phyloP scores from a whole-genome alignment of 2,797 vertebrate genomes.

The Holocentrus rufus region DNA sequence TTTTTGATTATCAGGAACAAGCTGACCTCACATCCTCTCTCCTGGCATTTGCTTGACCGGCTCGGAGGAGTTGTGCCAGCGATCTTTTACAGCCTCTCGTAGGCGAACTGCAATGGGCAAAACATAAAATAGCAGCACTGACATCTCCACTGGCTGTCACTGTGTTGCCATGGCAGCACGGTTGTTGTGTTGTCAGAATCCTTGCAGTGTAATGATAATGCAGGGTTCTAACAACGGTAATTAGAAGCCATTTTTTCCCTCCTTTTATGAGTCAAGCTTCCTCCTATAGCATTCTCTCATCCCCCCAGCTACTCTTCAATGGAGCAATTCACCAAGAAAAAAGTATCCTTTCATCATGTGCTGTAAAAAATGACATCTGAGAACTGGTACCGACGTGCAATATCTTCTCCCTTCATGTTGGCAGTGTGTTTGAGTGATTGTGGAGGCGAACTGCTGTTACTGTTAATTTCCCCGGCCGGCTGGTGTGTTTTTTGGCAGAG shows the following conservation, averaged over 20 bases:
- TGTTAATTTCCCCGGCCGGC: slow-evolving; percentile 47
- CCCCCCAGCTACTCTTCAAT: slow-evolving; percentile 20
- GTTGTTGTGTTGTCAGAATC: slow-evolving; percentile 72
- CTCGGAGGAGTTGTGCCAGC: neutral
- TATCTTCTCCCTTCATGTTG: slow-evolving; percentile 27
- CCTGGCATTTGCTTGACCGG: neutral
- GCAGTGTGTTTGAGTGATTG: slow-evolving; percentile 54
- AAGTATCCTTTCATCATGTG: slow-evolving; percentile 34
- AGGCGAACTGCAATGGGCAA: slow-evolving; percentile 16
- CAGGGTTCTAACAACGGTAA: slow-evolving; percentile 62
- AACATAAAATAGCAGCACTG: slow-evolving; percentile 21
- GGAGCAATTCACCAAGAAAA: slow-evolving; percentile 21
- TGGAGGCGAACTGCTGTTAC: slow-evolving; percentile 48
- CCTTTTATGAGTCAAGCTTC: slow-evolving; percentile 20
- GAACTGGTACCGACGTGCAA: slow-evolving; percentile 1
- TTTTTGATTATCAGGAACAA: neutral
- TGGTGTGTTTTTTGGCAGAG: slow-evolving; percentile 42
- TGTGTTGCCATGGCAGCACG: slow-evolving; percentile 72
- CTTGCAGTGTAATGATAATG: slow-evolving; percentile 70
- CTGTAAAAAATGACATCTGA: slow-evolving; percentile 33
- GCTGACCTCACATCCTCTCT: neutral
- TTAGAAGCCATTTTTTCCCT: slow-evolving; percentile 56
- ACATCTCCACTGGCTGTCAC: slow-evolving; percentile 30
- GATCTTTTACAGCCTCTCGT: neutral
- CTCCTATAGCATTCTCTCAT: slow-evolving; percentile 25